Conservation (phyloP, 2,113 vertebrate species). For the Malurus melanocephalus region DNA sequence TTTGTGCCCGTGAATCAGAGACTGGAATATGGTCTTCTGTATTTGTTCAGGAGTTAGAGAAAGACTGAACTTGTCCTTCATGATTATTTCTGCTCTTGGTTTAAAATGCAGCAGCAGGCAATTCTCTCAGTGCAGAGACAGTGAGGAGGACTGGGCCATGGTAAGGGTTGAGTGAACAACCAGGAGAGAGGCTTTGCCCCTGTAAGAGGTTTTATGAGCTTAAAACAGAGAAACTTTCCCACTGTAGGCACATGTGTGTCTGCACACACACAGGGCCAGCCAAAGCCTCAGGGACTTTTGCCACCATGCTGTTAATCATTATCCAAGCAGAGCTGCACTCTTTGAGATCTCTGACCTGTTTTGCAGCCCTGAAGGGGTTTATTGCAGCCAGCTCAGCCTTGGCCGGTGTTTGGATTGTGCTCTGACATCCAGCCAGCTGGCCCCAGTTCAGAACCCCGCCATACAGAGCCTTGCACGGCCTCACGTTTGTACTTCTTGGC, state of each 20-base stretch:
- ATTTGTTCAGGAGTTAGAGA: background rate
- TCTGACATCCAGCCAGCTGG: slow-evolving; percentile 57
- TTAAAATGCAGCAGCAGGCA: background rate
- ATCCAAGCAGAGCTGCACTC: slow-evolving; percentile 18
- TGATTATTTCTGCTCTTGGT: background rate
- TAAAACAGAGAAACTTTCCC: slow-evolving; percentile 39
- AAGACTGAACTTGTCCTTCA: background rate
- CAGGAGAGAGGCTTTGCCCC: background rate
- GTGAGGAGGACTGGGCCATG: background rate
- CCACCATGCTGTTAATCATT: slow-evolving; percentile 75
- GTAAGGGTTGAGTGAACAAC: background rate
- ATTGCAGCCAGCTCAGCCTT: slow-evolving; percentile 66
- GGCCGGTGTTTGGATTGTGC: slow-evolving; percentile 62
- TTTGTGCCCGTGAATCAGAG: background rate
- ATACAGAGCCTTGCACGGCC: background rate
- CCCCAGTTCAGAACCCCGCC: slow-evolving; percentile 14
- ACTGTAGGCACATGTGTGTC: background rate
- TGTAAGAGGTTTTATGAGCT: slow-evolving; percentile 26
- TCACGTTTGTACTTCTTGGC: background rate
- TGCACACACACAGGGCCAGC: background rate
- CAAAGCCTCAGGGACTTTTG: slow-evolving; percentile 45
- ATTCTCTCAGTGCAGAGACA: background rate
- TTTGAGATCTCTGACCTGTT: slow-evolving; percentile 66
- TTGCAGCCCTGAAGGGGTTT: slow-evolving; percentile 55
- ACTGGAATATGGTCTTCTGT: background rate